phyloP scores from a whole-genome alignment of 2,888 invertebrate genomes.

The Drosophila aldrichi region DNA sequence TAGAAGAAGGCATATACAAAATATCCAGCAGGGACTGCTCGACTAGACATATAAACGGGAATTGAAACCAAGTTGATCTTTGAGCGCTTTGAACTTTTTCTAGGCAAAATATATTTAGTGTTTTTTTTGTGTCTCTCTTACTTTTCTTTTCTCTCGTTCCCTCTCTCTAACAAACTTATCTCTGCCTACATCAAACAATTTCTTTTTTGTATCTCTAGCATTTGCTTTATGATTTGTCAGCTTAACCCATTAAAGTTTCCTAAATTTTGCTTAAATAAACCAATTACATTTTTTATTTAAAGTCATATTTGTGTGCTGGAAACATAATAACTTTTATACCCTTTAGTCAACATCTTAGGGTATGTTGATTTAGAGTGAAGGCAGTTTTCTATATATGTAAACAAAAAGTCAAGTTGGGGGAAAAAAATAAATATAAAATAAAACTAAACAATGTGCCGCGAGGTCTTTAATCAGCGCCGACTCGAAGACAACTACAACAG shows the following conservation, averaged over 20 bases:
- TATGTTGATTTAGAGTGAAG: conserved; percentile 15
- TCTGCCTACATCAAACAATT: not conserved
- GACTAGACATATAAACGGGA: not conserved
- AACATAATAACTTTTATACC: not conserved
- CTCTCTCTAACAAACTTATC: not conserved
- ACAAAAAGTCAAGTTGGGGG: conserved; percentile 53
- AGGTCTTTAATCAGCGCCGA: conserved; percentile 73
- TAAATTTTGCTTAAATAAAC: not conserved
- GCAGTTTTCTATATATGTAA: conserved; percentile 66
- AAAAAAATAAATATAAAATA: conserved; percentile 53
- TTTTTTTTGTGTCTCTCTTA: too few species aligned
- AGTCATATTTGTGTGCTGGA: not conserved
- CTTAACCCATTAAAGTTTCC: not conserved
- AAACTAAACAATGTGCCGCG: conserved; percentile 70
- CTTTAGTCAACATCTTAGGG: not conserved
- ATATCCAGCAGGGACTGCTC: not conserved
- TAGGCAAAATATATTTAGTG: too few species aligned
- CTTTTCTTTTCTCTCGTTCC: too few species aligned
- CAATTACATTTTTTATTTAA: not conserved
- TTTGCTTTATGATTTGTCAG: not conserved
- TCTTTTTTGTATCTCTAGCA: not conserved
- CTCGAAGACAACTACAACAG: conserved; percentile 40
- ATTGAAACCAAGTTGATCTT: not conserved
- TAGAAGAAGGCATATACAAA: not conserved
- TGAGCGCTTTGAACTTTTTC: not conserved